phyloP scores from a whole-genome alignment of 1,140 invertebrate species.

The Antheraea mylitta region DNA sequence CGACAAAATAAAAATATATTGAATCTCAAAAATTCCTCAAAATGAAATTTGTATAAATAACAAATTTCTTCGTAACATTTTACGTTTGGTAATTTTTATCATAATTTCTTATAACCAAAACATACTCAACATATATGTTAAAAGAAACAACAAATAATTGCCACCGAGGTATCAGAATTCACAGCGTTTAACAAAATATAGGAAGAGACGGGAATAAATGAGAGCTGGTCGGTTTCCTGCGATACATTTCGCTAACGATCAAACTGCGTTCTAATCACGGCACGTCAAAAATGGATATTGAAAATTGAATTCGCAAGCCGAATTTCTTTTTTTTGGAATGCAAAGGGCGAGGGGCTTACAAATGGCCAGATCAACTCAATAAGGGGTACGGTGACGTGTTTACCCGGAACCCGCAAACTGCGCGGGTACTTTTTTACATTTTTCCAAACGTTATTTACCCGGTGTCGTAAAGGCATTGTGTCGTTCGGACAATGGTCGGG shows the following conservation, averaged over 20 bases:
- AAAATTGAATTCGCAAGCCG: slow-evolving; percentile 66
- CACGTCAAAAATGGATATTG: slow-evolving; percentile 76
- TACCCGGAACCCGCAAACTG: slow-evolving; percentile 71
- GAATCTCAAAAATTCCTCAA: too few species aligned
- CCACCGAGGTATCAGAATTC: slow-evolving; percentile 1
- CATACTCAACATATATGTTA: neutral
- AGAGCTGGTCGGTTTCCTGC: slow-evolving; percentile 29
- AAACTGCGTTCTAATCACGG: slow-evolving; percentile 75
- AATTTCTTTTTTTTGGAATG: slow-evolving; percentile 49
- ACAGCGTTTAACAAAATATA: slow-evolving; percentile 34
- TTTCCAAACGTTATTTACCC: slow-evolving; percentile 71
- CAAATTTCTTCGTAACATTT: too few species aligned
- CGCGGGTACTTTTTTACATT: slow-evolving; percentile 62
- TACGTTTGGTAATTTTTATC: neutral
- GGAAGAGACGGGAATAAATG: slow-evolving; percentile 42
- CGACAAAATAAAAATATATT: too few species aligned
- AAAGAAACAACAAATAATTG: neutral
- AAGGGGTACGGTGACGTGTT: slow-evolving; percentile 69
- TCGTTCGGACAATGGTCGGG: slow-evolving; percentile 57
- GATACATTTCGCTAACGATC: slow-evolving; percentile 60
- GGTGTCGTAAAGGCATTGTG: slow-evolving; percentile 75
- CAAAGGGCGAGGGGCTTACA: slow-evolving; percentile 58
- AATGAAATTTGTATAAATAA: too few species aligned
- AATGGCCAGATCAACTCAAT: slow-evolving; percentile 75
- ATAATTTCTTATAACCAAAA: neutral